Base-by-base conservation (phyloP, 92 coral and sea anemone genomes). In the Scolanthus callimorphus region DNA sequence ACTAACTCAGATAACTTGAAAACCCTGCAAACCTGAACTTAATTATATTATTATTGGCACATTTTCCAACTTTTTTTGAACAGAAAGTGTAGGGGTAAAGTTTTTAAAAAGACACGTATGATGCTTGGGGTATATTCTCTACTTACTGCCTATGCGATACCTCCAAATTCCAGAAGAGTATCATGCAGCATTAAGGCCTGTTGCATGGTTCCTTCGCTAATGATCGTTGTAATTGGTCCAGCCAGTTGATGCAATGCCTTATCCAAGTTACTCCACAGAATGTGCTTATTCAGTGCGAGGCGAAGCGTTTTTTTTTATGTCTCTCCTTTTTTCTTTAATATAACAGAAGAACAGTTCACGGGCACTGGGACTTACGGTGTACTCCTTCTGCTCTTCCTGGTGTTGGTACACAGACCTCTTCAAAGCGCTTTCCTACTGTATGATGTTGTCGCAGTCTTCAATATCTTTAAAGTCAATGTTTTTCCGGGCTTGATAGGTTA, bases 401-500 rank as follows among this genome's bases (percentile, higher is more conserved):
- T 60, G 78, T 59, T 77, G 65, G 17, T 70, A 56, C 22, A 70
- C 67, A 20, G 73, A 55, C 23, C 65, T 67, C 51, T 61, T 69
- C 27, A 60, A 9, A 8, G 78, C 26, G 51, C 71, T 31, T 41
- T 77, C 49, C 26, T n/a, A n/a, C n/a, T n/a, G n/a, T n/a, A n/a
- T n/a, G n/a, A n/a, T n/a, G n/a, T n/a, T n/a, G n/a, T n/a, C n/a
- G n/a, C n/a, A n/a, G n/a, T n/a, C n/a, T n/a, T n/a, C n/a, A n/a
- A n/a, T n/a, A n/a, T n/a, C n/a, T n/a, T n/a, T n/a, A n/a, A n/a
- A n/a, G n/a, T n/a, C n/a, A n/a, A n/a, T n/a, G n/a, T n/a, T n/a
- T n/a, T n/a, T n/a, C n/a, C n/a, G n/a, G n/a, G n/a, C n/a, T n/a
- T n/a, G n/a, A 21, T 46, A 46, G 4, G 4, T 4, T 6, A 46